Evolutionary conservation across 2,113 vertebrate species (phyloP).

Genomic region (Synodontis membranacea): DNA sequence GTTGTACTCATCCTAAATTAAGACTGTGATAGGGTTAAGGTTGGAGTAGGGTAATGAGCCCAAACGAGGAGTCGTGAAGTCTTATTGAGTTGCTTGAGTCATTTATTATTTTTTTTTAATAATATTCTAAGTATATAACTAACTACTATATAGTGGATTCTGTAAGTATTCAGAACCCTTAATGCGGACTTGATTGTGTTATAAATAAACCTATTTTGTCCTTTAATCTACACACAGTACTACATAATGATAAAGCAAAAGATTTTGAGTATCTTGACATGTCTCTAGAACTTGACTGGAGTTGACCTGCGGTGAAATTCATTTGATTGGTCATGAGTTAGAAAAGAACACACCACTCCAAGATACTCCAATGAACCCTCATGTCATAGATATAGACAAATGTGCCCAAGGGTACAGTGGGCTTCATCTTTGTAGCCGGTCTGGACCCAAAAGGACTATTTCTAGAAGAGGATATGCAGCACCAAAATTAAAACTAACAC

Average conservation of each 20-base stretch:
- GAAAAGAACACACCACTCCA: neutral
- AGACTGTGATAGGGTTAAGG: too few species aligned
- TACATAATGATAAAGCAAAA: neutral
- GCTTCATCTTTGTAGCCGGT: neutral
- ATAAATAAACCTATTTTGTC: neutral
- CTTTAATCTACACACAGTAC: neutral
- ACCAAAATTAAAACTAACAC: neutral
- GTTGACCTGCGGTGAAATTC: neutral
- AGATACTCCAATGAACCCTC: neutral
- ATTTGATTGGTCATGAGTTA: neutral
- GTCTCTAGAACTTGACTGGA: neutral
- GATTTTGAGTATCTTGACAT: neutral
- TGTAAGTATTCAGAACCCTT: too few species aligned
- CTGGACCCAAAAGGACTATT: neutral
- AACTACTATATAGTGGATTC: too few species aligned
- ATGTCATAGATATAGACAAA: neutral
- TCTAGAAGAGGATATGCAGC: neutral
- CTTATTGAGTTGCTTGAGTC: neutral
- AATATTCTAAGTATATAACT: too few species aligned
- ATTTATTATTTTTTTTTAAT: too few species aligned
- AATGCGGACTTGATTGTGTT: too few species aligned
- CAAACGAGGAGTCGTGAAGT: neutral
- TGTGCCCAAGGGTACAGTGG: neutral
- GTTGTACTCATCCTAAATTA: too few species aligned
- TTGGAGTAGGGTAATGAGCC: neutral